Base-by-base conservation (phyloP, 2,797 vertebrate genomes). In the Podargus strigoides region DNA sequence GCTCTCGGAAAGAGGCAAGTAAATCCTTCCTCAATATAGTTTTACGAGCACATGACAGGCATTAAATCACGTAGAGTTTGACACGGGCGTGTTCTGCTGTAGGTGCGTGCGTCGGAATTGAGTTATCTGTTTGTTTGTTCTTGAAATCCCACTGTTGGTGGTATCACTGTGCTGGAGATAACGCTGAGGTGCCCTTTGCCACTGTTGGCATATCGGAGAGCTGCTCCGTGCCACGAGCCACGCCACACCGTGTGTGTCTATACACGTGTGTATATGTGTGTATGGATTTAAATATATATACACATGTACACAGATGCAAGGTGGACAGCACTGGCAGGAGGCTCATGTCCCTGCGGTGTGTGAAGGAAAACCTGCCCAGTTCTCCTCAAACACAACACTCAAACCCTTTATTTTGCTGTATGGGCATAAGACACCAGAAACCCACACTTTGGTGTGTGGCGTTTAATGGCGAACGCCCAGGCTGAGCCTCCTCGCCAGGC, bases 261-360 rank as follows among this genome's bases (percentile, higher is more conserved):
- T n/a, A n/a, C n/a, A n/a, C n/a, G n/a, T n/a, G n/a, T n/a, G n/a
- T n/a, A n/a, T n/a, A n/a, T n/a, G n/a, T n/a, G n/a, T n/a, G n/a
- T n/a, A n/a, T n/a, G n/a, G n/a, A n/a, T n/a, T n/a, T n/a, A n/a
- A n/a, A n/a, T n/a, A n/a, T n/a, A n/a, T n/a, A n/a, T n/a, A n/a
- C n/a, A n/a, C n/a, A n/a, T n/a, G n/a, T n/a, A n/a, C n/a, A n/a
- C n/a, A n/a, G n/a, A n/a, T n/a, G n/a, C n/a, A n/a, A 94, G 34
- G 98, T 98, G 95, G 98, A 98, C 8, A 98, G 94, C 77, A 97
- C 70, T 98, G 98, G 98, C 92, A 53, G 6, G 98, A 98, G 2
- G 98, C 62, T 98, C 98, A 14, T 98, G 98, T 72, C 98, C 98
- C 88, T 98, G 98, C 4, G 1, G 18, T 1, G 1, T 9, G 8